Evolutionary conservation across 1,140 invertebrate species (phyloP).

Genomic region (Sycobia sp.): DNA sequence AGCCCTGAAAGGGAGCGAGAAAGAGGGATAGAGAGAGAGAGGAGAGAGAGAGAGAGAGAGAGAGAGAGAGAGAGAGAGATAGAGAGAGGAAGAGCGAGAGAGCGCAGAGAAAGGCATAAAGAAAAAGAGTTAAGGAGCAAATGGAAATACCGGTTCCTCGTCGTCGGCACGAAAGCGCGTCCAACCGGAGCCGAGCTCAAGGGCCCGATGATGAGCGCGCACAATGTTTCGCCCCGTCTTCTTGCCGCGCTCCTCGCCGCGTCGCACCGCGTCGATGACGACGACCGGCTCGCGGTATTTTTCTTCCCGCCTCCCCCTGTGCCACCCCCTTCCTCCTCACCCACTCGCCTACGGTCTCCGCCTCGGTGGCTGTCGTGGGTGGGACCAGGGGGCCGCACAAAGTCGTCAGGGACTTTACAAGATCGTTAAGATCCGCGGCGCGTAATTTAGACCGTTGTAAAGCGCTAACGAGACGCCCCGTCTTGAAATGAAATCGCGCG

Average conservation of each 20-base stretch:
- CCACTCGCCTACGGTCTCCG: no score
- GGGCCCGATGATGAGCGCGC: neutral
- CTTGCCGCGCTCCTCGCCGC: neutral
- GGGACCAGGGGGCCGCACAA: no score
- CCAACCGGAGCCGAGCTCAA: no score
- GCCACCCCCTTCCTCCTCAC: no score
- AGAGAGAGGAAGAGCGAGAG: neutral
- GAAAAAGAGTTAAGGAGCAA: no score
- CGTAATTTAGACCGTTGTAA: constrained; percentile 58
- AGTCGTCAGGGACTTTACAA: constrained; percentile 35
- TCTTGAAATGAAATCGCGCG: constrained; percentile 56
- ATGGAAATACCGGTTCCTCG: constrained; percentile 32
- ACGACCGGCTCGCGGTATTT: no score
- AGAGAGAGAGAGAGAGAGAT: neutral
- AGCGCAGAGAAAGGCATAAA: no score
- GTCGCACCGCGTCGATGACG: neutral
- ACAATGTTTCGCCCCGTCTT: neutral
- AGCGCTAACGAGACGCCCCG: constrained; percentile 57
- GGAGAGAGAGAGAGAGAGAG: no score
- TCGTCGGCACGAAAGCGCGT: neutral
- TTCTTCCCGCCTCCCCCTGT: no score
- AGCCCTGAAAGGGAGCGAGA: neutral
- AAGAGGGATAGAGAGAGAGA: neutral
- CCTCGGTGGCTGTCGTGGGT: no score
- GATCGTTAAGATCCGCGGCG: constrained; percentile 51